Evolutionary conservation across 2,888 invertebrate species (phyloP), one percentile per base, ranked within the genome.

Genomic region (Zaprionus obscuricornis): DNA sequence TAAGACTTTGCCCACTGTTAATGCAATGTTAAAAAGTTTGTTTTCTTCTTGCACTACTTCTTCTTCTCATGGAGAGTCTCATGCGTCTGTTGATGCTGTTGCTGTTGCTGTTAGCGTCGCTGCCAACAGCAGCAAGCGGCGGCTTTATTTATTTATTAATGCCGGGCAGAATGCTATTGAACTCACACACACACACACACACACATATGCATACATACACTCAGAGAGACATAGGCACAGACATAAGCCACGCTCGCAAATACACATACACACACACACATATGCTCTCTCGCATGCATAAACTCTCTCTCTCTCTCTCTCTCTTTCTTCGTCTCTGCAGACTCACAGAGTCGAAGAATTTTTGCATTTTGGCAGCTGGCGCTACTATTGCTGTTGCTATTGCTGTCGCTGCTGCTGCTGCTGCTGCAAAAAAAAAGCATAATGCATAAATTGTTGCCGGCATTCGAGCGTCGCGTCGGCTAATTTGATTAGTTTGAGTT

Each of bases 61-160:
- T 22, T 13, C n/a, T 24, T 36, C 24, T 36, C 17, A 5, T 18
- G n/a, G 45, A 11, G 16, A 20, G 36, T 18, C 24, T 20, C 43
- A 26, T 20, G 13, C 20, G 17, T 43, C 26, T 39, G 22, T 11
- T 34, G 22, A 14, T 33, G 43, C 5, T 27, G 27, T 8, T 10
- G 4, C 27, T 27, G 2, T 10, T 13, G 31, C 13, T 17, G 37
- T 11, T 7, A 22, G 6, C 27, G 45, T 46, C 37, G 26, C 33
- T 31, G 55, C 43, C 45, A 45, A 39, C 24, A 66, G 64, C 73
- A 49, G 71, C 60, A 37, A 58, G 50, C 51, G 68, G 54, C 65
- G 75, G 83, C 65, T 76, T 79, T 84, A 81, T 74, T 77, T 76
- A 66, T 79, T 76, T 77, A 77, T 84, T 84, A 71, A 81, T 73